Percentiles rank a stretch among this genome's conserved stretches.
phyloP scores from a whole-genome alignment of 2,797 vertebrate genomes.

The Lateolabrax maculatus region DNA sequence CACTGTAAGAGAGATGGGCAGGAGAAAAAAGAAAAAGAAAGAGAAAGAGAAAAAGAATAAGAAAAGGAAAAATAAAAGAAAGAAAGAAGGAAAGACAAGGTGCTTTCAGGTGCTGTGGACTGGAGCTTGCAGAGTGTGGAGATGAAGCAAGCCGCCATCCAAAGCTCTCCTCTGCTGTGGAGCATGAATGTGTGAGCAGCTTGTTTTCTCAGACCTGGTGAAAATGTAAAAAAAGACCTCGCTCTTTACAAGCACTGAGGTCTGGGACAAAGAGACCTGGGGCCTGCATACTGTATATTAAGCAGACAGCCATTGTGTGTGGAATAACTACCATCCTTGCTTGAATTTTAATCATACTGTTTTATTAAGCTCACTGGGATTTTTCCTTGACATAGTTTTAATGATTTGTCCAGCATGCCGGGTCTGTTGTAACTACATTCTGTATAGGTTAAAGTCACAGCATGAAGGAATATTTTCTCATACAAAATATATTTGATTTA shows the following conservation, averaged over 20 bases:
- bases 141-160: slow-evolving; percentile 48
- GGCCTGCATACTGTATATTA: slow-evolving; percentile 74
- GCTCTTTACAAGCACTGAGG: slow-evolving; percentile 65
- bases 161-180: slow-evolving; percentile 30
- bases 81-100: slow-evolving; percentile 11
- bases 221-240: slow-evolving; percentile 80
- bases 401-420: slow-evolving; percentile 70
- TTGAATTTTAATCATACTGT: slow-evolving; percentile 84
- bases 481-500: slow-evolving; percentile 53
- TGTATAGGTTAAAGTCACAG: slow-evolving; percentile 60
- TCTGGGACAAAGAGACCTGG: slow-evolving; percentile 76
- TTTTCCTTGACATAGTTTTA: slow-evolving; percentile 73
- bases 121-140: slow-evolving; percentile 41
- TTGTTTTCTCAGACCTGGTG: slow-evolving; percentile 71
- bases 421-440: slow-evolving; percentile 52
- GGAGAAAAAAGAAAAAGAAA: background rate
- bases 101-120: slow-evolving; percentile 29
- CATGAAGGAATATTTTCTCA: slow-evolving; percentile 59
- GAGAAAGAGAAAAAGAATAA: too few relatives aligned
- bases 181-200: slow-evolving; percentile 68
- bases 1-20: background rate
- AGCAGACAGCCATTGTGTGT: slow-evolving; percentile 76
- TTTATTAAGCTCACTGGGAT: slow-evolving; percentile 82
- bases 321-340: slow-evolving; percentile 74
- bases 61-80: too few relatives aligned